Percentiles rank a stretch among this genome's conserved stretches.
Conservation (phyloP, 2,113 vertebrate species). For the Cepphus grylle region DNA sequence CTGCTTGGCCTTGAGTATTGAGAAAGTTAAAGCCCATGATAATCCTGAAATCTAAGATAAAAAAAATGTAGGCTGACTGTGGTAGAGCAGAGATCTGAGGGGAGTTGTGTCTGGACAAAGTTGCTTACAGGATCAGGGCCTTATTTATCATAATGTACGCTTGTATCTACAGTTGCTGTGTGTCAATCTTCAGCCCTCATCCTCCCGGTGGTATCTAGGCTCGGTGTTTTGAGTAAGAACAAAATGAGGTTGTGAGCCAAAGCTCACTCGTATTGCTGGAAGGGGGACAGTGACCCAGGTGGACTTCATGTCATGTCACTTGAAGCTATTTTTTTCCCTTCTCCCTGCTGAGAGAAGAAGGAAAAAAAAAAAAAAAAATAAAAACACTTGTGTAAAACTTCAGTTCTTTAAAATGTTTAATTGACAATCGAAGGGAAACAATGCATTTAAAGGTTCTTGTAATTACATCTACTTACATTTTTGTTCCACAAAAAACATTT, state of each 20-base stretch:
- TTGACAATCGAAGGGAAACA: slow-evolving; percentile 36
- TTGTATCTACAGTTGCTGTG: background rate
- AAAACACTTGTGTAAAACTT: background rate
- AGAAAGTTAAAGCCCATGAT: background rate
- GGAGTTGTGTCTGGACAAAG: background rate
- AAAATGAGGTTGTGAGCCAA: background rate
- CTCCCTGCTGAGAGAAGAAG: background rate
- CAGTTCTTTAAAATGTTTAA: slow-evolving; percentile 35
- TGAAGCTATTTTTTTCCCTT: background rate
- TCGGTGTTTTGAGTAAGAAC: background rate
- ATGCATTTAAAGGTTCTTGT: slow-evolving; percentile 30
- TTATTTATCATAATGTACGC: background rate
- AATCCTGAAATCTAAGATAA: background rate
- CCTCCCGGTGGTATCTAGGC: background rate
- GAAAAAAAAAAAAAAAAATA: background rate
- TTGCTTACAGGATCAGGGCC: background rate
- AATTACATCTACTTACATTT: slow-evolving; percentile 60
- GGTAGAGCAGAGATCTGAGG: background rate
- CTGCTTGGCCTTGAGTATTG: background rate
- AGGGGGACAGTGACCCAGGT: background rate
- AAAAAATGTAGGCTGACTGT: background rate
- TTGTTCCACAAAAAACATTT: slow-evolving; percentile 55
- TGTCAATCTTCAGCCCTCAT: slow-evolving; percentile 15
- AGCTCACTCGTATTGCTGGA: background rate
- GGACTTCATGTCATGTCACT: background rate